Conservation (phyloP, 2,888 invertebrate species). For the Cistogaster globosa region DNA sequence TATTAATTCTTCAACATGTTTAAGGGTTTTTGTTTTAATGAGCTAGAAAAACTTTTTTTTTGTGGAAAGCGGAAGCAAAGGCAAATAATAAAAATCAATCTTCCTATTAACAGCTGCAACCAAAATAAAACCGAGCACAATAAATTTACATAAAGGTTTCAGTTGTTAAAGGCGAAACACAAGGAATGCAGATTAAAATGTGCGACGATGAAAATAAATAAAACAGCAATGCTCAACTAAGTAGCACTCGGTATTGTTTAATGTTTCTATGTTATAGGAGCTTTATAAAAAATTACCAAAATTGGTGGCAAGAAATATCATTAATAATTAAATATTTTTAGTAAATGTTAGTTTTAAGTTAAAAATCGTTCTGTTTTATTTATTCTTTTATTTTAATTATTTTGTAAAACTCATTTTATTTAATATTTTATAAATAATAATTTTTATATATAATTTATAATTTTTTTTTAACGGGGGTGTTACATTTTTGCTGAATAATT, state of each 20-base stretch:
- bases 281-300: slow-evolving; percentile 5
- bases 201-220: background rate
- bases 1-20: background rate
- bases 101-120: background rate
- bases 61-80: background rate
- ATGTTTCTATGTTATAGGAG: slow-evolving; percentile 1
- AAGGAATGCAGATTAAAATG: background rate
- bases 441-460: no score
- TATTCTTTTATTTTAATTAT: background rate
- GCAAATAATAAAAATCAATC: background rate
- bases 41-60: background rate
- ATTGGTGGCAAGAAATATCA: slow-evolving; percentile 15
- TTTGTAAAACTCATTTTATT: no score
- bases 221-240: slow-evolving; percentile 1
- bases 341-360: background rate
- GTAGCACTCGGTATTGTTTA: background rate
- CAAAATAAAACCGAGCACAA: background rate
- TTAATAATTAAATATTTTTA: slow-evolving; percentile 8
- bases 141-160: slow-evolving; percentile 3
- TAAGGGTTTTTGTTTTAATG: background rate
- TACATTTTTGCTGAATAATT: no score
- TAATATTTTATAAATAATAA: no score
- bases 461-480: no score
- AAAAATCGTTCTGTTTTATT: background rate
- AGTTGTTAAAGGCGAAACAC: slow-evolving; percentile 12